Evolutionary conservation across 2,113 vertebrate genomes (phyloP).

Genomic region (Leiothrix lutea): DNA sequence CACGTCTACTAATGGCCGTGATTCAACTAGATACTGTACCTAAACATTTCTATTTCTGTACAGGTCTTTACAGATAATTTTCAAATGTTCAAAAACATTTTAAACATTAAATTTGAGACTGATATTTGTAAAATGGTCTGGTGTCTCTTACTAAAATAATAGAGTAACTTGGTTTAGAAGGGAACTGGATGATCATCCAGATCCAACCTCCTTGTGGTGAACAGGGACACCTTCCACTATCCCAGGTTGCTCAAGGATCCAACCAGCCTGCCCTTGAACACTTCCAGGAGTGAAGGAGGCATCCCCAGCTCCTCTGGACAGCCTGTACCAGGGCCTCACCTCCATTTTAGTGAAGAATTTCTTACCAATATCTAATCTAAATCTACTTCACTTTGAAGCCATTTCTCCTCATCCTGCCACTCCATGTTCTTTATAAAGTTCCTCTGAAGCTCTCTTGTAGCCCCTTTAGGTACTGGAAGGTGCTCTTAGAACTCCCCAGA

Average conservation of each 20-base stretch:
- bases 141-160: neutral
- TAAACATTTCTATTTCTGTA: neutral
- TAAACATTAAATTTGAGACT: neutral
- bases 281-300: neutral
- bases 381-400: neutral
- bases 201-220: neutral
- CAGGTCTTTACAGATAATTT: neutral
- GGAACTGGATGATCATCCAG: neutral
- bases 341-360: neutral
- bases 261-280: neutral
- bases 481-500: neutral
- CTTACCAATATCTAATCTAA: neutral
- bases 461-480: too few species aligned
- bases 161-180: neutral
- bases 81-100: neutral
- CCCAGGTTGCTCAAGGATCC: neutral
- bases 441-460: neutral
- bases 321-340: neutral
- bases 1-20: rapidly evolving
- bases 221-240: neutral
- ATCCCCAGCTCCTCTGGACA: neutral
- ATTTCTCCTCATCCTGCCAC: neutral
- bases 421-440: neutral
- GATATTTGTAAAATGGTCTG: neutral
- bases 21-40: neutral